Evolutionary conservation across 1,140 invertebrate genomes (phyloP), one percentile per base, ranked within the genome.

Genomic region (Charaxes varanes): DNA sequence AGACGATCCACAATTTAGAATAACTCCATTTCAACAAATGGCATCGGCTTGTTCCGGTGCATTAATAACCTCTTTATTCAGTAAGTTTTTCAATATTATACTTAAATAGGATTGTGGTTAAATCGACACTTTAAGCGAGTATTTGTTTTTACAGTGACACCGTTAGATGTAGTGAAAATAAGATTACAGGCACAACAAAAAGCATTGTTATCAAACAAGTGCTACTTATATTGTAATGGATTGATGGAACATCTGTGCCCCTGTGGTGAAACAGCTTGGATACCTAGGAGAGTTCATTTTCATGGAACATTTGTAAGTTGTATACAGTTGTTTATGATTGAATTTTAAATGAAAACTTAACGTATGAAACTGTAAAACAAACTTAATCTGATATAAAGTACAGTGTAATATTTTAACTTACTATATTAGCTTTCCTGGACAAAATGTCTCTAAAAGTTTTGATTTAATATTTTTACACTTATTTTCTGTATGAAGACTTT

Each of bases 241-340:
- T 85, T 99, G n/a, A 99, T 99, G 97, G 98, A 99, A 83, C 97
- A 99, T 73, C 78, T 99, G n/a, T 99, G 97, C 83, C 90, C 91
- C n/a, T 97, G 95, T 85, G 79, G 88, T 27, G 86, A 86, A 43
- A 83, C 79, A 43, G 77, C 83, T 15, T 67, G 79, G 67, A 80
- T 87, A 60, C 85, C 86, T 49, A 85, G 87, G 36, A 89, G 91
- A 54, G 88, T 90, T 17, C 93, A 95, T 65, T 97, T 98, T 62
- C 94, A 88, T 79, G 96, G 96, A 55, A 98, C 96, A 24, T 54
- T 97, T 64, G 96, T 98, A 88, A 86, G 86, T 78, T 48, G n/a
- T n/a, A n/a, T n/a, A n/a, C n/a, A n/a, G n/a, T n/a, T n/a, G n/a
- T n/a, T n/a, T n/a, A n/a, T n/a, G n/a, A n/a, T n/a, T n/a, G n/a